Percentiles rank a stretch among this genome's conserved stretches.
Evolutionary conservation across 2,888 invertebrate species (phyloP).

Genomic region (Glyphotaelius pellucidus): DNA sequence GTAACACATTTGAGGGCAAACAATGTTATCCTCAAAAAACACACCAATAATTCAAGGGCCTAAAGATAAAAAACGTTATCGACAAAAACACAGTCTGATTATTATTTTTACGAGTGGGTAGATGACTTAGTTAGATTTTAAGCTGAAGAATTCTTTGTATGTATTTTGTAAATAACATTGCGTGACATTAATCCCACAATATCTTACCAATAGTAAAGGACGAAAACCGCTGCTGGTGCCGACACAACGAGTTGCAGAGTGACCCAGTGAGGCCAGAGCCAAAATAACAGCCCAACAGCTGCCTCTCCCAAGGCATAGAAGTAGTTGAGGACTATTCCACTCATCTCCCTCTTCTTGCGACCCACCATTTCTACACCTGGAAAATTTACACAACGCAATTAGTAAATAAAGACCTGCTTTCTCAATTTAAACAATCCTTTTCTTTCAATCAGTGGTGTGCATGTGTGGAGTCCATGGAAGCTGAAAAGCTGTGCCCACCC

Average conservation of each 20-base stretch:
- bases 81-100: too few relatives aligned
- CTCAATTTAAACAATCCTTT: background rate
- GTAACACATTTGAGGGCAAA: background rate
- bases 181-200: too few relatives aligned
- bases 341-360: conserved; percentile 79
- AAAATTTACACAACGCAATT: conserved; percentile 56
- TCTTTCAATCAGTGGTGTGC: too few relatives aligned
- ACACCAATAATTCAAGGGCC: too few relatives aligned
- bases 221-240: conserved; percentile 78
- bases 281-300: conserved; percentile 78
- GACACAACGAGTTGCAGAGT: conserved; percentile 78
- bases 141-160: too few relatives aligned
- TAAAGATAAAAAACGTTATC: too few relatives aligned
- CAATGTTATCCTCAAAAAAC: too few relatives aligned
- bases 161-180: too few relatives aligned
- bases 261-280: conserved; percentile 80
- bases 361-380: conserved; percentile 82
- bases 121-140: too few relatives aligned
- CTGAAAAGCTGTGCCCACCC: too few relatives aligned
- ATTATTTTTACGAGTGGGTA: too few relatives aligned
- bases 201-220: conserved; percentile 78
- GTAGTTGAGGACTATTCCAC: conserved; percentile 80
- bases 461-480: too few relatives aligned
- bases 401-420: background rate
- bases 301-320: conserved; percentile 83